phyloP scores from a whole-genome alignment of 2,888 invertebrate species.

The Apantesis nais region DNA sequence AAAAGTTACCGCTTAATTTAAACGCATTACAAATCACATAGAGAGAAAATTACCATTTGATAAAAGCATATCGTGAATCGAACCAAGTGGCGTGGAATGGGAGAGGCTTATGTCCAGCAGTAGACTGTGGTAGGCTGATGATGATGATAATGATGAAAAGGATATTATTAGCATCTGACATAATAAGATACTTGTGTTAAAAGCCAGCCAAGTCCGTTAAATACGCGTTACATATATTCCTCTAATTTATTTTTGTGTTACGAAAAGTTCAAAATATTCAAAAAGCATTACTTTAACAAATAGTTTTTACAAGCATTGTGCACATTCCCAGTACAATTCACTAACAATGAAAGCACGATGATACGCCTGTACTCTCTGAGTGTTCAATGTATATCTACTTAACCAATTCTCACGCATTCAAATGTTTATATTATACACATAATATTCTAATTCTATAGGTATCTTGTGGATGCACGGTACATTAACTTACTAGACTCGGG shows the following conservation, averaged over 20 bases:
- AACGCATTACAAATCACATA: too few species aligned
- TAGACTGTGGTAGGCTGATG: too few species aligned
- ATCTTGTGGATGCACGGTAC: constrained; percentile 34
- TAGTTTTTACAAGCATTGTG: constrained; percentile 13
- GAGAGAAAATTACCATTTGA: too few species aligned
- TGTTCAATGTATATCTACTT: constrained; percentile 34
- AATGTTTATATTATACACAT: constrained; percentile 41
- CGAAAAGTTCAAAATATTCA: not conserved
- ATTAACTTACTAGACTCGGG: constrained; percentile 44
- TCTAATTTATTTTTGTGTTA: not conserved
- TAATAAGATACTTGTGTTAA: too few species aligned
- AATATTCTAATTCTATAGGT: constrained; percentile 41
- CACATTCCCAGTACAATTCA: constrained; percentile 13
- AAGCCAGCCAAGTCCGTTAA: too few species aligned
- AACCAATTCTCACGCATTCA: constrained; percentile 46
- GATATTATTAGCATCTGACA: too few species aligned
- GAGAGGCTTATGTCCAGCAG: too few species aligned
- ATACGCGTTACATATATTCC: not conserved
- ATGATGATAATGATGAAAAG: too few species aligned
- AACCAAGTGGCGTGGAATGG: too few species aligned
- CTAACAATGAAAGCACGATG: constrained; percentile 27
- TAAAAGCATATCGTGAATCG: too few species aligned
- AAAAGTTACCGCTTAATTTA: too few species aligned
- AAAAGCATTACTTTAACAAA: constrained; percentile 8
- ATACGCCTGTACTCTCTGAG: constrained; percentile 30